Evolutionary conservation across 2,797 vertebrate genomes (phyloP).

Genomic region (Microctenopoma stevenorrisi): DNA sequence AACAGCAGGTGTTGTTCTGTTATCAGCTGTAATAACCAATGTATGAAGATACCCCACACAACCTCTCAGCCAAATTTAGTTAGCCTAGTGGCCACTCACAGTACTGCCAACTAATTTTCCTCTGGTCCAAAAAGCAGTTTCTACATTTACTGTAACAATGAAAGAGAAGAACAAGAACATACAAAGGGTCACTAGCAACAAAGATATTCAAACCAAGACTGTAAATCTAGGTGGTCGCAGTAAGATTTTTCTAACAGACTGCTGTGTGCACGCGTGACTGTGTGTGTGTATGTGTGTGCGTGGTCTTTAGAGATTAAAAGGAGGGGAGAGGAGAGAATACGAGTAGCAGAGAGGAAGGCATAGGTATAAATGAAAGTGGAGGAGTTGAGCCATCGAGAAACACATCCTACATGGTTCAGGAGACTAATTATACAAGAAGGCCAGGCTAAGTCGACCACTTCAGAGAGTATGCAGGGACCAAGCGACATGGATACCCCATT

Average conservation of each 20-base stretch:
- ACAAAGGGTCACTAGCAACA: conserved; percentile 13
- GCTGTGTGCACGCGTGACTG: background rate
- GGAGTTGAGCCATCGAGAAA: conserved; percentile 65
- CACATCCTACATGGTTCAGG: conserved; percentile 79
- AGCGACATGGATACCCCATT: conserved; percentile 79
- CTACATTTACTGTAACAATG: no score
- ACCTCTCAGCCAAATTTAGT: no score
- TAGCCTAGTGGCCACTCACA: no score
- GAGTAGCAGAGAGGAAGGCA: conserved; percentile 19
- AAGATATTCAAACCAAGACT: conserved; percentile 8
- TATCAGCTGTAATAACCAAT: no score
- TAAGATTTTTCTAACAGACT: conserved; percentile 8
- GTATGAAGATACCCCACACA: no score
- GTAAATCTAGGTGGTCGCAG: background rate
- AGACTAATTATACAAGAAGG: conserved; percentile 86
- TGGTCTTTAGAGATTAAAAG: conserved; percentile 21
- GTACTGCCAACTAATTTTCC: no score
- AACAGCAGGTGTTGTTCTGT: no score
- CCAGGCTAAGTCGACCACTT: conserved; percentile 77
- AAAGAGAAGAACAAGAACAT: background rate
- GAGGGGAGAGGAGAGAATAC: background rate
- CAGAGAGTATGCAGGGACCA: conserved; percentile 77
- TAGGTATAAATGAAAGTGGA: conserved; percentile 57
- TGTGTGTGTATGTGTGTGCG: conserved; percentile 8
- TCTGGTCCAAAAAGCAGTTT: no score